phyloP scores from a whole-genome alignment of 1,140 invertebrate genomes.

The Euwallacea similis region DNA sequence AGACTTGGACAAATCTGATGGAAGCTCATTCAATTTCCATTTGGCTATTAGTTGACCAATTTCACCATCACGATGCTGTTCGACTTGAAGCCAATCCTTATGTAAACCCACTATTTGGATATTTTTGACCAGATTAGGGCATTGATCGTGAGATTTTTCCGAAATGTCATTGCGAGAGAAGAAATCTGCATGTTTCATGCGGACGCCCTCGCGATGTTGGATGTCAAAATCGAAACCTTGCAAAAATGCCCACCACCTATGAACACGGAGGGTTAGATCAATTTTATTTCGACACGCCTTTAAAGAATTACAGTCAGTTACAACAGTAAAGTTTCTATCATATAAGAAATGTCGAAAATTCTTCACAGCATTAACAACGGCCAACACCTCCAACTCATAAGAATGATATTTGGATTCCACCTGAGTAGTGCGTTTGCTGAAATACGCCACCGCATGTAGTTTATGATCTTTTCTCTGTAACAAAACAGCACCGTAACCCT shows the following conservation, averaged over 20 bases:
- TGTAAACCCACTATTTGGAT: too few relatives aligned
- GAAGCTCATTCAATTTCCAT: slow-evolving; percentile 1
- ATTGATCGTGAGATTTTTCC: background rate
- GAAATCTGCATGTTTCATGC: slow-evolving; percentile 30
- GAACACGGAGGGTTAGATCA: slow-evolving; percentile 48
- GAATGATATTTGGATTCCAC: slow-evolving; percentile 1
- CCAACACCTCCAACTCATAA: slow-evolving; percentile 45
- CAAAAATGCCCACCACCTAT: slow-evolving; percentile 50
- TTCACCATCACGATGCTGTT: slow-evolving; percentile 31
- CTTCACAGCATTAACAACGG: slow-evolving; percentile 45
- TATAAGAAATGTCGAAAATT: slow-evolving; percentile 26
- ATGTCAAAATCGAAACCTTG: slow-evolving; percentile 45
- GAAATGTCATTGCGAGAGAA: slow-evolving; percentile 35
- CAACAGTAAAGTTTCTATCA: slow-evolving; percentile 36
- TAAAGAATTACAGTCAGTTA: slow-evolving; percentile 50
- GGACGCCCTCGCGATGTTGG: slow-evolving; percentile 29
- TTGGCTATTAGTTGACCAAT: slow-evolving; percentile 22
- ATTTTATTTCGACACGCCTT: slow-evolving; percentile 46
- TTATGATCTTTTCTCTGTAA: slow-evolving; percentile 21
- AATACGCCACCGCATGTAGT: background rate
- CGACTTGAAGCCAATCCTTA: background rate
- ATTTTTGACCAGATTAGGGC: background rate
- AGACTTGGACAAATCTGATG: background rate
- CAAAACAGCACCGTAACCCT: slow-evolving; percentile 30
- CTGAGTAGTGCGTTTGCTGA: background rate